These are phyloP conservation scores for Gasteruption jaculator DNA, from an alignment of 2,888 invertebrate genomes.

Conservation along the genomic window DNA sequence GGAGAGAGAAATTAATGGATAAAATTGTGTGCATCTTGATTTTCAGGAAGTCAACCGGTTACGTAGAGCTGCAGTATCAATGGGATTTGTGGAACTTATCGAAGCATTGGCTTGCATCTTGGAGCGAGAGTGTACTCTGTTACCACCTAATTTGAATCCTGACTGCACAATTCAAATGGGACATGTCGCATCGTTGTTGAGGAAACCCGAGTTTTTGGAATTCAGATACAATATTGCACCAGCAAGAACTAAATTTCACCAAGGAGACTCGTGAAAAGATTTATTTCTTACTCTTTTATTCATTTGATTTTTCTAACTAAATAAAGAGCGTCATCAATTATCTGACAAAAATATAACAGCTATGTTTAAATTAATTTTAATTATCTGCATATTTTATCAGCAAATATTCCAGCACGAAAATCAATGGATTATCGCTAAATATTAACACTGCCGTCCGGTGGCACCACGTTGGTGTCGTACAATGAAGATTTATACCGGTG, in stretches of 20 bases:
- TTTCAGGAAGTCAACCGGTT: conserved; percentile 84
- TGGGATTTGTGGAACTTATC: conserved; percentile 86
- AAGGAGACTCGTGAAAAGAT: no score
- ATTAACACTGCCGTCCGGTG: no score
- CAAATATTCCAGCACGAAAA: no score
- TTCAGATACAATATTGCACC: conserved; percentile 53
- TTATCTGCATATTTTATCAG: no score
- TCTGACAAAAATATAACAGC: no score
- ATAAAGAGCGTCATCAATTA: no score
- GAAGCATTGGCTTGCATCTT: conserved; percentile 81
- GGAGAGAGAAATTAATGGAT: conserved; percentile 5
- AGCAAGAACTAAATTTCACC: conserved; percentile 52
- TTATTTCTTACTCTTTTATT: not conserved
- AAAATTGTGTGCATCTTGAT: conserved; percentile 18
- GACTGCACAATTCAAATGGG: conserved; percentile 87
- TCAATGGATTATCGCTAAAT: no score
- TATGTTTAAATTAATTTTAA: no score
- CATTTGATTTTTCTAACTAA: no score
- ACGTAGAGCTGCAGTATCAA: conserved; percentile 81
- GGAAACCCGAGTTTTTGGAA: conserved; percentile 61
- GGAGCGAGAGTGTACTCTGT: conserved; percentile 80
- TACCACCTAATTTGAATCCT: conserved; percentile 74
- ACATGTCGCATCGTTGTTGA: conserved; percentile 78
- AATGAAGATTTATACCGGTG: no score
- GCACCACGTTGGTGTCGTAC: no score